phyloP scores from a whole-genome alignment of 1,140 invertebrate genomes.

The Saccostrea cuccullata region DNA sequence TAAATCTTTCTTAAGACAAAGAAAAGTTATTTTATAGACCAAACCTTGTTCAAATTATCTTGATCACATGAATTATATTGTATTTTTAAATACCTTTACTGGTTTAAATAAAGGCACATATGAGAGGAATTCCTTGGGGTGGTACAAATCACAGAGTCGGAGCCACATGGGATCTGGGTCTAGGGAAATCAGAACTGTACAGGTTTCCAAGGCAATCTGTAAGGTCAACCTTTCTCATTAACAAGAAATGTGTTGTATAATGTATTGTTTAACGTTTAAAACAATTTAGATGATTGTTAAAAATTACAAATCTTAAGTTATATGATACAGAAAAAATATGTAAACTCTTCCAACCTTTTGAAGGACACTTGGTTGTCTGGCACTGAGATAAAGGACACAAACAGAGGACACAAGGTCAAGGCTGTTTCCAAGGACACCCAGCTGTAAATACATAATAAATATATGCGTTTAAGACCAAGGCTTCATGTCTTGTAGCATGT shows the following conservation, averaged over 20 bases:
- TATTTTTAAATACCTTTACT: conserved; percentile 43
- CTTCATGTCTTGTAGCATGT: not conserved
- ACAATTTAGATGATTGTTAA: not conserved
- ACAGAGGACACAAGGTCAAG: conserved; percentile 58
- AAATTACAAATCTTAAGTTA: not conserved
- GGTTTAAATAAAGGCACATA: conserved; percentile 53
- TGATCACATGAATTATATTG: not conserved
- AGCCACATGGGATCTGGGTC: conserved; percentile 66
- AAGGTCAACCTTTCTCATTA: conserved; percentile 13
- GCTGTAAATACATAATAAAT: not conserved
- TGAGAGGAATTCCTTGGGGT: conserved; percentile 54
- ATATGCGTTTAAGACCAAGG: not conserved
- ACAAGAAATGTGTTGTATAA: conserved; percentile 6
- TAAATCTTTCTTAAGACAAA: too few species aligned
- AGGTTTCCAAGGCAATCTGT: conserved; percentile 60
- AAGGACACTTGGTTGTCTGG: conserved; percentile 61
- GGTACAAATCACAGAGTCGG: conserved; percentile 57
- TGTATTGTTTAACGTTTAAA: too few species aligned
- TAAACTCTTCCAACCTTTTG: conserved; percentile 61
- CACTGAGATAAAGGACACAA: conserved; percentile 69
- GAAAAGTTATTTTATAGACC: too few species aligned
- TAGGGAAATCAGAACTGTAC: conserved; percentile 54
- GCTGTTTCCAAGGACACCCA: conserved; percentile 59
- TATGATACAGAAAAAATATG: not conserved
- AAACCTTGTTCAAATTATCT: too few species aligned